Evolutionary conservation across 2,113 vertebrate species (phyloP), one percentile per base, ranked within the genome.

Genomic region (Nansenia antarctica): DNA sequence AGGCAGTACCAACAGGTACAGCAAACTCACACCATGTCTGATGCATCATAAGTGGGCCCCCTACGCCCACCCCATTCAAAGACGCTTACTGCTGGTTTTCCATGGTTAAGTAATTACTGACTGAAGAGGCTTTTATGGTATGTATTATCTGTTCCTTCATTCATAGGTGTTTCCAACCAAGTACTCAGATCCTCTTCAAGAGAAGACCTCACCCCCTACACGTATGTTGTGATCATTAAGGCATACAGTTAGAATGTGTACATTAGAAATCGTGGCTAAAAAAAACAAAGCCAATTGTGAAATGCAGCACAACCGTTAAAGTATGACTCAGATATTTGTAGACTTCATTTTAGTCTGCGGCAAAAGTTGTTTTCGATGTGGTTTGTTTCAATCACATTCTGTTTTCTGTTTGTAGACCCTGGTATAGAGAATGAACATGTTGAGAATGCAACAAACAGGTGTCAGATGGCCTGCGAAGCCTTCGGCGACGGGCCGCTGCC

Each of bases 401-500:
- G 54, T 69, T 74, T 69, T 18, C 67, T 59, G 20, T 76, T 72
- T 63, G 35, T 60, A 90, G 94, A 96, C 85, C 74, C 79, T 71
- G 90, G 85, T 49, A 89, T 96, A 74, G 70, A 89, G 79, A 81
- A 85, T 30, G 96, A 98, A 87, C 93, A 98, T 60, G 81, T 6
- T 20, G 70, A 62, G n/a, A 65, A 87, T 59, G 90, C 89, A 74
- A 91, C 91, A 39, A 90, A 89, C 76, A 76, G 93, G 67, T 77
- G 70, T 58, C 92, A 85, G 76, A 27, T 94, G 81, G 96, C 94
- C 29, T 54, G 2, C 30, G 91, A 98, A 69, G 70, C 55, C 3
- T 99, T 98, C 80, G 95, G 96, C 49, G 58, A 87, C 15, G 93
- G 89, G 37, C 45, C 67, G 49, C 88, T 93, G 49, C 96, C 96